Evolutionary conservation across 2,888 invertebrate species (phyloP).

Genomic region (Deilephila elpenor): DNA sequence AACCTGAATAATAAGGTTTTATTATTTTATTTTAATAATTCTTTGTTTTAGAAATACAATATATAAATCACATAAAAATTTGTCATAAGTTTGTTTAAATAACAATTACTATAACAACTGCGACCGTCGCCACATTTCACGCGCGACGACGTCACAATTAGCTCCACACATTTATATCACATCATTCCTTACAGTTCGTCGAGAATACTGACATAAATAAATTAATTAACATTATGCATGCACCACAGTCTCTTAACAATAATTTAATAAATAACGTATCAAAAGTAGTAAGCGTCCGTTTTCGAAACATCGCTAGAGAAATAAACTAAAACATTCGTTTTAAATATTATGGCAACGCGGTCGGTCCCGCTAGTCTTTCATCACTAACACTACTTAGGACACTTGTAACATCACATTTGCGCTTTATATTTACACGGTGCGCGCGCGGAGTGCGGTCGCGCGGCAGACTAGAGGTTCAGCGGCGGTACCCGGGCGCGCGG

Average conservation of each 20-base stretch:
- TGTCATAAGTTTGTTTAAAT: constrained; percentile 62
- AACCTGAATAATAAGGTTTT: constrained; percentile 52
- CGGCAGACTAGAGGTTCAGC: constrained; percentile 73
- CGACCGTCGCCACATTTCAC: constrained; percentile 52
- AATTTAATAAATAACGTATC: constrained; percentile 81
- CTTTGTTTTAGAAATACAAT: constrained; percentile 71
- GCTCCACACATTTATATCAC: constrained; percentile 68
- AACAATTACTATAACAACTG: constrained; percentile 68
- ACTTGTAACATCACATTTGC: constrained; percentile 84
- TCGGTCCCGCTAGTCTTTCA: constrained; percentile 73
- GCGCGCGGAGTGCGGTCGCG: constrained; percentile 54
- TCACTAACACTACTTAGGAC: constrained; percentile 82
- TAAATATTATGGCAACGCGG: constrained; percentile 83
- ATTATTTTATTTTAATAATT: constrained; percentile 65
- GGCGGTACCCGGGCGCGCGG: constrained; percentile 59
- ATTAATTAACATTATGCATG: constrained; percentile 78
- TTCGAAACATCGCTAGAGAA: constrained; percentile 61
- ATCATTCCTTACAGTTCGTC: constrained; percentile 68
- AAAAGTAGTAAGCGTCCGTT: constrained; percentile 67
- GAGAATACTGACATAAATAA: constrained; percentile 83
- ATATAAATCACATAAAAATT: constrained; percentile 72
- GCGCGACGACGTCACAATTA: constrained; percentile 64
- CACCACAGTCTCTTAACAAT: constrained; percentile 79
- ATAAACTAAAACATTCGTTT: constrained; percentile 55
- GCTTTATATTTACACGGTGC: constrained; percentile 80